Conservation (phyloP, 2,888 invertebrate genomes). For the Drosophila prolongata region DNA sequence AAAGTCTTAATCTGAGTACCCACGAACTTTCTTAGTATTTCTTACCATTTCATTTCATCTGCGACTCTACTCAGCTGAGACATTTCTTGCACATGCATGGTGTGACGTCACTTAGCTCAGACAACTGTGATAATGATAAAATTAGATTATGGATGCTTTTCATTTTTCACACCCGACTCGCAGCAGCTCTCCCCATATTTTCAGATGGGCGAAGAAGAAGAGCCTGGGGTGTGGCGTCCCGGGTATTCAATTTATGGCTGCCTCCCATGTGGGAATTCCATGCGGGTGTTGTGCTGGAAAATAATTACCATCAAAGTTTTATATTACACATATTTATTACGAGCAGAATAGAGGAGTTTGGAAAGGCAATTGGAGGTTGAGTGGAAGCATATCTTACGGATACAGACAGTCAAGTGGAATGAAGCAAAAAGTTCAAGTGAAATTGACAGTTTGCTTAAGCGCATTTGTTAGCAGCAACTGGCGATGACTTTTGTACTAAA, state of each 20-base stretch:
- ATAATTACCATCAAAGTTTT: slow-evolving; percentile 77
- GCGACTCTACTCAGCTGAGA: slow-evolving; percentile 25
- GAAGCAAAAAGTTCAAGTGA: slow-evolving; percentile 68
- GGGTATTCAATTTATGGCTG: slow-evolving; percentile 66
- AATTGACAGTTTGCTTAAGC: slow-evolving; percentile 76
- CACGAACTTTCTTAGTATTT: slow-evolving; percentile 12
- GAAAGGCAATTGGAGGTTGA: neutral
- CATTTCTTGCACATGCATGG: slow-evolving; percentile 44
- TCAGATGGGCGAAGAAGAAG: neutral
- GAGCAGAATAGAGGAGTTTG: slow-evolving; percentile 6
- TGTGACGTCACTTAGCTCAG: slow-evolving; percentile 80
- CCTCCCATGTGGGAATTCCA: slow-evolving; percentile 65
- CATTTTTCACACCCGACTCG: slow-evolving; percentile 70
- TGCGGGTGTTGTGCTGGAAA: slow-evolving; percentile 72
- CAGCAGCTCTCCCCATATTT: neutral
- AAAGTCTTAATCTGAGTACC: neutral
- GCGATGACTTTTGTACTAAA: slow-evolving; percentile 58
- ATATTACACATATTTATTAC: slow-evolving; percentile 52
- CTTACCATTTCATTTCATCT: slow-evolving; percentile 21
- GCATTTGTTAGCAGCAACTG: slow-evolving; percentile 60
- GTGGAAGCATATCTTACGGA: slow-evolving; percentile 13
- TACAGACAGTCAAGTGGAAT: slow-evolving; percentile 62
- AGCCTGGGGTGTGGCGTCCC: neutral
- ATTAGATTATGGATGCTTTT: slow-evolving; percentile 81
- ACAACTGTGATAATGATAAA: slow-evolving; percentile 82